phyloP scores from a whole-genome alignment of 2,888 invertebrate genomes.

The Hecatera dysodea region DNA sequence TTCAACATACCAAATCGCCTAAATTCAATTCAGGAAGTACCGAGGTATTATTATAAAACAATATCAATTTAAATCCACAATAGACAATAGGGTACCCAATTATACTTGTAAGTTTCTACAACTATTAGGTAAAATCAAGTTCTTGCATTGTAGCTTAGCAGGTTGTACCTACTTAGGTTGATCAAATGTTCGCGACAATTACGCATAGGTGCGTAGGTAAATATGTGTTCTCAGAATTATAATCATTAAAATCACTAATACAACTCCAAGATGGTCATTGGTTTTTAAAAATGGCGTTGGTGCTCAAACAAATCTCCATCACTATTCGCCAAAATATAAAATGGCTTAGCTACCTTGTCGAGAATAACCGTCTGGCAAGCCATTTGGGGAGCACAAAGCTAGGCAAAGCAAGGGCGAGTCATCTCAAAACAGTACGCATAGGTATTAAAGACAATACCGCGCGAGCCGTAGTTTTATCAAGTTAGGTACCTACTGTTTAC shows the following conservation, averaged over 20 bases:
- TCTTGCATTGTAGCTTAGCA: background rate
- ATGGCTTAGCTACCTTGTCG: background rate
- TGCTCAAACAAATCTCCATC: background rate
- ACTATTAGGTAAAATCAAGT: background rate
- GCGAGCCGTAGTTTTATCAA: background rate
- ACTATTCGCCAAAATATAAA: background rate
- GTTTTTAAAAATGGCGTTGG: background rate
- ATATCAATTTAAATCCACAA: conserved; percentile 1
- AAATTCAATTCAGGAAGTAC: background rate
- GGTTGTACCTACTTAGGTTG: background rate
- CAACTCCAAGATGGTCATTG: background rate
- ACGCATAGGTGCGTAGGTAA: background rate
- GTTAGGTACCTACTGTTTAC: background rate
- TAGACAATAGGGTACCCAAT: background rate
- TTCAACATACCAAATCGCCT: background rate
- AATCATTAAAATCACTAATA: background rate
- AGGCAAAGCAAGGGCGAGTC: background rate
- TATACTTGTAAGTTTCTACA: background rate
- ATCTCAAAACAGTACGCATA: background rate
- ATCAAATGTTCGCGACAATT: background rate
- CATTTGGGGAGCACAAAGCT: background rate
- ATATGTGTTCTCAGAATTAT: background rate
- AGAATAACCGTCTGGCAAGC: background rate
- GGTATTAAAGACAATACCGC: background rate
- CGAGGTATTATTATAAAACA: background rate